Evolutionary conservation across 2,113 vertebrate genomes (phyloP).

Genomic region (Felis chaus): DNA sequence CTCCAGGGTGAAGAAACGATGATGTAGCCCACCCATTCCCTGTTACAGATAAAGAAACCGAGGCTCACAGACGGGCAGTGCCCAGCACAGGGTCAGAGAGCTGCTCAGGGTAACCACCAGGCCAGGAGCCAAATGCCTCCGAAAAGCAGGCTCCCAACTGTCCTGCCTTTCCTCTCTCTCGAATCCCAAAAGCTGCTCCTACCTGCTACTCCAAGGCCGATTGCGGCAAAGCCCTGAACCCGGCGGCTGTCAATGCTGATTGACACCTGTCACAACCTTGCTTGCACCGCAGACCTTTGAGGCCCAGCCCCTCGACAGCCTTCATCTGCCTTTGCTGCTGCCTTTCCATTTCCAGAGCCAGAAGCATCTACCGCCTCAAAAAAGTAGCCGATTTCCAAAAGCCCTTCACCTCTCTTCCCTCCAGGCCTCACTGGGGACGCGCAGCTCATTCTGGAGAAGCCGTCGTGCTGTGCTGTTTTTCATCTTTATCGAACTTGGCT

Average conservation of each 20-base stretch:
- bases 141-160: accelerated
- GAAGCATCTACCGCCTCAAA: neutral
- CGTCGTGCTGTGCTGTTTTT: neutral
- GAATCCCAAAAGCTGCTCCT: neutral
- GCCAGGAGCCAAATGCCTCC: neutral
- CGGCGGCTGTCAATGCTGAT: neutral
- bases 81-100: neutral
- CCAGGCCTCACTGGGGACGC: neutral
- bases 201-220: neutral
- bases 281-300: accelerated
- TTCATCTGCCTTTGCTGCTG: neutral
- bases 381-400: neutral
- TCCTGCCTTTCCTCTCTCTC: neutral
- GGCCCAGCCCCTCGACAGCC: neutral
- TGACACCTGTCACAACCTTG: constrained; percentile 9
- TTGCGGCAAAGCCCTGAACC: neutral
- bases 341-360: neutral
- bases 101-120: neutral
- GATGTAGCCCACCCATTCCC: neutral
- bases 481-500: constrained; percentile 11
- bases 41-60: neutral
- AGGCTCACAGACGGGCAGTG: neutral
- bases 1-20: neutral
- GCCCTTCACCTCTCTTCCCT: neutral
- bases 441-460: neutral